These are phyloP conservation scores for Leucophora obtusa DNA, from an alignment of 2,888 invertebrate species.

Conservation along the genomic window DNA sequence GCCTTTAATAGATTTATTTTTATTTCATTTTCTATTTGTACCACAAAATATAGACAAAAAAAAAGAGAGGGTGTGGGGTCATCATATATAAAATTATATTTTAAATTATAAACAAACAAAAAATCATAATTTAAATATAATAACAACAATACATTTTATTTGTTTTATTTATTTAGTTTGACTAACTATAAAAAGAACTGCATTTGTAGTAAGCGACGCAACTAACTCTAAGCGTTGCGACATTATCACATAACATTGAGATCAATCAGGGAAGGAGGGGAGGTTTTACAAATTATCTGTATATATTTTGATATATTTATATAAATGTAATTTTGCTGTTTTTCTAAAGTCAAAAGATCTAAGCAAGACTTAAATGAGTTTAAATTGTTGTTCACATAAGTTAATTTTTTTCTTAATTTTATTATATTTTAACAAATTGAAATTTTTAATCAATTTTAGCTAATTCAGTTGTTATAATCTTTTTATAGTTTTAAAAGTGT, in stretches of 20 bases:
- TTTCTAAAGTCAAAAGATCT: not conserved
- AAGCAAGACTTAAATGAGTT: not conserved
- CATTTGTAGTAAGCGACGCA: constrained; percentile 56
- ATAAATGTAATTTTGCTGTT: not conserved
- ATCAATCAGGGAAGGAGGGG: constrained; percentile 47
- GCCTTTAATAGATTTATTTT: not conserved
- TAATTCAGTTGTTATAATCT: no score
- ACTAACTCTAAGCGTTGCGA: constrained; percentile 48
- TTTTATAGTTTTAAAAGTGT: no score
- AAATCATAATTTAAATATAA: constrained; percentile 32
- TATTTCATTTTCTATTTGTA: not conserved
- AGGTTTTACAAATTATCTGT: not conserved
- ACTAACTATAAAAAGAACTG: constrained; percentile 51
- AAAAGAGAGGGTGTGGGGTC: not conserved
- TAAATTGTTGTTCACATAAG: not conserved
- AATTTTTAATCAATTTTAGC: no score
- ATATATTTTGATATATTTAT: not conserved
- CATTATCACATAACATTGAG: constrained; percentile 63
- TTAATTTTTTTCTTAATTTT: not conserved
- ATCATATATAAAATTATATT: constrained; percentile 32
- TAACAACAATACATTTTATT: constrained; percentile 21
- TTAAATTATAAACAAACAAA: constrained; percentile 7
- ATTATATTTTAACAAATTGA: no score
- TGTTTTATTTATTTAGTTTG: constrained; percentile 38
- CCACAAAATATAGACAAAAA: not conserved